Evolutionary conservation across 2,888 invertebrate genomes (phyloP).

Genomic region (Urechis unicinctus): DNA sequence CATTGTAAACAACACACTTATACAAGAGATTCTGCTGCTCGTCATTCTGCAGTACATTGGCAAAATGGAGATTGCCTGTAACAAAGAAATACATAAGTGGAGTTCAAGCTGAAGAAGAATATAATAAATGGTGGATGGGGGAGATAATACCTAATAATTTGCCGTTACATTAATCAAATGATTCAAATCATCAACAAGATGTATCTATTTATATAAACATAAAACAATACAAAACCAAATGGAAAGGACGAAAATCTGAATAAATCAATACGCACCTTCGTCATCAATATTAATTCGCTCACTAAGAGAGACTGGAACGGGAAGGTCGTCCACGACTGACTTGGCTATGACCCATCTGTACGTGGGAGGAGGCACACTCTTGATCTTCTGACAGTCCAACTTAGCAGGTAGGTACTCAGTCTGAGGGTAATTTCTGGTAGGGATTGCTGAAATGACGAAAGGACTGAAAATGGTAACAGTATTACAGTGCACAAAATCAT

Average conservation of each 20-base stretch:
- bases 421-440: not conserved
- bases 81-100: not conserved
- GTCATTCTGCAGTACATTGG: conserved; percentile 5
- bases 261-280: conserved; percentile 4
- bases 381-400: conserved; percentile 6
- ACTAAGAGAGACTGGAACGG: conserved; percentile 3
- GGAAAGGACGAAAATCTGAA: not conserved
- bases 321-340: conserved; percentile 4
- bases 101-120: too few relatives aligned
- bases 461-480: too few relatives aligned
- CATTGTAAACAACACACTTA: conserved; percentile 18
- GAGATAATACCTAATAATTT: too few relatives aligned
- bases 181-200: too few relatives aligned
- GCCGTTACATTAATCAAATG: too few relatives aligned
- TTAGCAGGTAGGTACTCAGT: not conserved
- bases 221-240: too few relatives aligned
- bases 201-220: too few relatives aligned
- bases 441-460: too few relatives aligned
- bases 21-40: conserved; percentile 7
- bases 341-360: conserved; percentile 11
- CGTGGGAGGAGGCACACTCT: conserved; percentile 13
- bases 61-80: conserved; percentile 17
- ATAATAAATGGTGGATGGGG: too few relatives aligned
- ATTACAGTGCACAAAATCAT: too few relatives aligned
- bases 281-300: conserved; percentile 11